Conservation (phyloP, 2,113 vertebrate species). For the Orthonyx spaldingii region DNA sequence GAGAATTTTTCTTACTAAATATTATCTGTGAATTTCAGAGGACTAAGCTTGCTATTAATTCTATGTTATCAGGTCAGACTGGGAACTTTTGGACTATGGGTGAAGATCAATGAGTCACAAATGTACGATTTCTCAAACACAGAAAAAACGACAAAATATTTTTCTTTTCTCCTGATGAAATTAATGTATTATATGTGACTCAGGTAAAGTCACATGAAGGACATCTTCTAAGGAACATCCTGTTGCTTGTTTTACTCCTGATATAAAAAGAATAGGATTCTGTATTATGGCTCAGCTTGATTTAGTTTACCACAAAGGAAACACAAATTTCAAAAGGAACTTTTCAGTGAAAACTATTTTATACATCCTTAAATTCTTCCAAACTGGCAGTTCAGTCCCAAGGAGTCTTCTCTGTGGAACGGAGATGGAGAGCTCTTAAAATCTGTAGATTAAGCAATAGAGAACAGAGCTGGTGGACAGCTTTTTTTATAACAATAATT, state of each 20-base stretch:
- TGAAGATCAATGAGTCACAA: neutral
- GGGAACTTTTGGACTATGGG: neutral
- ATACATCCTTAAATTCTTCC: neutral
- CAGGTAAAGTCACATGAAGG: neutral
- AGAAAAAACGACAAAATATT: neutral
- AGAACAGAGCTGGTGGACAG: neutral
- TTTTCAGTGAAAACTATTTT: neutral
- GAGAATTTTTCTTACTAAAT: neutral
- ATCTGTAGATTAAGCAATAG: neutral
- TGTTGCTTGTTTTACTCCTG: neutral
- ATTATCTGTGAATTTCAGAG: neutral
- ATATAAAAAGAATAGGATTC: neutral
- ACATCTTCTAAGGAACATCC: neutral
- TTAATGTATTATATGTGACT: neutral
- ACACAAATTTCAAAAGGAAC: neutral
- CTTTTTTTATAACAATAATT: neutral
- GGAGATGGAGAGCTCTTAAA: neutral
- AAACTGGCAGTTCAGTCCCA: neutral
- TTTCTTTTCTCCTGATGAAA: neutral
- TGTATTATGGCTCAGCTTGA: neutral
- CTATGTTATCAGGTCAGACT: fast-evolving
- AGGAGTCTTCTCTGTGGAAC: neutral
- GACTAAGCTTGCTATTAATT: neutral
- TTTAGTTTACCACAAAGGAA: neutral
- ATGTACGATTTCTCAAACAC: neutral